Evolutionary conservation across 2,888 invertebrate species (phyloP).

Genomic region (Idaea biselata): DNA sequence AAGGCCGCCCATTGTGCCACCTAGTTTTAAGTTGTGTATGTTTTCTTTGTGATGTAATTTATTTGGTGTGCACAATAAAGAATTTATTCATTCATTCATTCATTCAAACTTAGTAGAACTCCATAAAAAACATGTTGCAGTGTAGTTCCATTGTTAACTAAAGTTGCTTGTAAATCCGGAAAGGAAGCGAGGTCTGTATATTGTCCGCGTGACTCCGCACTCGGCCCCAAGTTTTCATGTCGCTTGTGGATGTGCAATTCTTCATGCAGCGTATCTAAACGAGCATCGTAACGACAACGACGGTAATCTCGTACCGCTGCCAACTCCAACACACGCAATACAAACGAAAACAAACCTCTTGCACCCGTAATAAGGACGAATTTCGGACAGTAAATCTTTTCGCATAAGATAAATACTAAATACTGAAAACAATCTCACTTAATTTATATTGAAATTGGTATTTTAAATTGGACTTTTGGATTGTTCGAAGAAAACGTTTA

Average conservation of each 20-base stretch:
- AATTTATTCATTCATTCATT: too few species aligned
- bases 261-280: slow-evolving; percentile 76
- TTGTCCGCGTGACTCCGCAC: slow-evolving; percentile 35
- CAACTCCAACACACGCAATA: slow-evolving; percentile 24
- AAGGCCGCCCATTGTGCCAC: too few species aligned
- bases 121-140: slow-evolving; percentile 1
- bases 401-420: slow-evolving; percentile 39
- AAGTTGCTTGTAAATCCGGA: not conserved
- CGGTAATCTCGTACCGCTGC: slow-evolving; percentile 70
- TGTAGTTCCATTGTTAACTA: not conserved
- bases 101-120: not conserved
- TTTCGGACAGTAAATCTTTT: slow-evolving; percentile 22
- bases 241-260: slow-evolving; percentile 71
- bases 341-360: slow-evolving; percentile 45
- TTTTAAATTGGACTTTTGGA: slow-evolving; percentile 2
- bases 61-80: too few species aligned
- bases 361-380: slow-evolving; percentile 22
- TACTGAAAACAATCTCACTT: slow-evolving; percentile 41
- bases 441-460: slow-evolving; percentile 25
- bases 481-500: not conserved
- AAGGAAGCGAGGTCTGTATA: slow-evolving; percentile 15
- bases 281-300: slow-evolving; percentile 74
- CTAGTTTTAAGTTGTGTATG: too few species aligned
- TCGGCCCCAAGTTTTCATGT: slow-evolving; percentile 49
- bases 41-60: too few species aligned